Percentiles rank a stretch among this genome's conserved stretches.
These are phyloP conservation scores for Poecilia velifera DNA, from an alignment of 2,797 vertebrate genomes.

Conservation along the genomic window DNA sequence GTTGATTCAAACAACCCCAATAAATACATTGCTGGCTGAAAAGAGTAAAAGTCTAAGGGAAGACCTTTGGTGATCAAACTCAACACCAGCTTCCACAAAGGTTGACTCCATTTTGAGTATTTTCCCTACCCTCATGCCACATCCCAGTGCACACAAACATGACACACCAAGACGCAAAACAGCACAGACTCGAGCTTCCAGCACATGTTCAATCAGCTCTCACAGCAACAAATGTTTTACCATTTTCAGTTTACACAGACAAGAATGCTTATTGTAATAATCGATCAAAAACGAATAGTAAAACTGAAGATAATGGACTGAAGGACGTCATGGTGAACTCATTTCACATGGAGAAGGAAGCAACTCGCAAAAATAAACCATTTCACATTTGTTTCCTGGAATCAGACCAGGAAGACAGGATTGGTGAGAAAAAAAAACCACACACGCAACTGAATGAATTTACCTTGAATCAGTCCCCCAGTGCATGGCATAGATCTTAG, in stretches of 20 bases:
- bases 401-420: slow-evolving; percentile 26
- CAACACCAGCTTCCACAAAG: slow-evolving; percentile 40
- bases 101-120: slow-evolving; percentile 71
- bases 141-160: slow-evolving; percentile 61
- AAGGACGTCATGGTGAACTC: not conserved
- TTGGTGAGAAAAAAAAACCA: slow-evolving; percentile 27
- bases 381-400: slow-evolving; percentile 57
- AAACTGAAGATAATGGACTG: not conserved
- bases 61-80: slow-evolving; percentile 15
- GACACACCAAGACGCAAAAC: slow-evolving; percentile 40
- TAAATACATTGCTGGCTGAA: slow-evolving; percentile 62
- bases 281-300: not conserved
- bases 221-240: slow-evolving; percentile 6
- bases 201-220: slow-evolving; percentile 20
- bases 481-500: slow-evolving; percentile 99
- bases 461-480: slow-evolving; percentile 99
- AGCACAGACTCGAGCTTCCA: slow-evolving; percentile 30
- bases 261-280: not conserved
- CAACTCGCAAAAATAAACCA: slow-evolving; percentile 43
- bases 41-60: slow-evolving; percentile 45
- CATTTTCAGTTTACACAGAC: slow-evolving; percentile 8
- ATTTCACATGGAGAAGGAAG: slow-evolving; percentile 22
- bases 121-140: slow-evolving; percentile 66
- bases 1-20: slow-evolving; percentile 58
- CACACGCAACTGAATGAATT: slow-evolving; percentile 42